A percentile compares a stretch with the other conserved stretches of the same genome.
Evolutionary conservation across 2,888 invertebrate genomes (phyloP).

Genomic region (Pammene aurita): DNA sequence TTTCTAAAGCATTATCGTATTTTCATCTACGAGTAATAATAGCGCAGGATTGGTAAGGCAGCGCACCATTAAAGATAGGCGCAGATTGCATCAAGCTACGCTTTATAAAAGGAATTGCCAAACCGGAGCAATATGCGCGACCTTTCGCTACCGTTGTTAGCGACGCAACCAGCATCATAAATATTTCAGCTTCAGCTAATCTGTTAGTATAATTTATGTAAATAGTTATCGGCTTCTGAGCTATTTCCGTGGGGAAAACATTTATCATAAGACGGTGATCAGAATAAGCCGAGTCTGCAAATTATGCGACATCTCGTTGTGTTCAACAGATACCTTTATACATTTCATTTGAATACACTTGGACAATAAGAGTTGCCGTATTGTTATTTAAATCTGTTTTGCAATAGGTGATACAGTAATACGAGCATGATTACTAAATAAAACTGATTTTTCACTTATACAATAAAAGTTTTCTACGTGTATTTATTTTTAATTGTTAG

Average conservation of each 20-base stretch:
- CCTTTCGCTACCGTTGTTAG: constrained; percentile 40
- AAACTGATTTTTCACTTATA: no score
- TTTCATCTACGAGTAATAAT: neutral
- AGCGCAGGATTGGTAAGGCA: neutral
- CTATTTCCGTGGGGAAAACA: constrained; percentile 64
- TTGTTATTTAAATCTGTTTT: constrained; percentile 29
- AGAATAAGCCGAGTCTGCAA: constrained; percentile 64
- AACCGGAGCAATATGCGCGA: constrained; percentile 24
- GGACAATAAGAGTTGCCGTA: constrained; percentile 48
- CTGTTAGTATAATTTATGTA: constrained; percentile 75
- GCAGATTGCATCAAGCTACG: neutral
- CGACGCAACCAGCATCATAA: constrained; percentile 34
- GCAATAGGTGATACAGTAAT: neutral
- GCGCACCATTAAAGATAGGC: neutral
- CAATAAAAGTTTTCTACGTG: neutral
- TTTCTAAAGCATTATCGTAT: no score
- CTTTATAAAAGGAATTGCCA: constrained; percentile 20
- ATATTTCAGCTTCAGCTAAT: constrained; percentile 55
- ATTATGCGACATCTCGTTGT: constrained; percentile 56
- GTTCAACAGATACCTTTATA: constrained; percentile 46
- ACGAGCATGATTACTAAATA: neutral
- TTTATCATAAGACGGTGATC: constrained; percentile 72
- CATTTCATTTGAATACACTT: constrained; percentile 64
- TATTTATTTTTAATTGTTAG: no score
- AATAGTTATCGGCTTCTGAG: constrained; percentile 63